Conservation (phyloP, 2,888 invertebrate genomes). For the Cheilosia pagana region DNA sequence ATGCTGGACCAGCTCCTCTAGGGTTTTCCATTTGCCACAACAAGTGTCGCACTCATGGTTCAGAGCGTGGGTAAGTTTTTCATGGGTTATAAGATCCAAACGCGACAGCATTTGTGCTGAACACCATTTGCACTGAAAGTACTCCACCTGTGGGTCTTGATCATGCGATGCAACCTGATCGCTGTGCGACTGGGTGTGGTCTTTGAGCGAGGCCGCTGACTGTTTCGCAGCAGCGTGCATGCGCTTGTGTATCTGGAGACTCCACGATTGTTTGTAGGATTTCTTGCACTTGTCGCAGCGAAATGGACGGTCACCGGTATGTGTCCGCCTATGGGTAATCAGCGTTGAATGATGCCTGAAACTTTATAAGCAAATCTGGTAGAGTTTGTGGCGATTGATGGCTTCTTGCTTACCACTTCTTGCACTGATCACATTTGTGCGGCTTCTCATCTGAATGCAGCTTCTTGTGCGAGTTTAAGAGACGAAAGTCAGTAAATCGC, state of each 20-base stretch:
- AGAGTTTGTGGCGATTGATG: background rate
- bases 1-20: constrained; percentile 39
- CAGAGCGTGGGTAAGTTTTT: constrained; percentile 41
- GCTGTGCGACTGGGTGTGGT: constrained; percentile 37
- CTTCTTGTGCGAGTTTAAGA: constrained; percentile 40
- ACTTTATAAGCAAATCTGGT: background rate
- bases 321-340: constrained; percentile 17
- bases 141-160: background rate
- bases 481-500: constrained; percentile 32
- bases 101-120: constrained; percentile 24
- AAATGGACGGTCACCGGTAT: constrained; percentile 13
- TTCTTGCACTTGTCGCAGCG: constrained; percentile 55
- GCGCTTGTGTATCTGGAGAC: constrained; percentile 30
- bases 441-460: constrained; percentile 8
- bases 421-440: constrained; percentile 21
- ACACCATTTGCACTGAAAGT: constrained; percentile 50
- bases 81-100: constrained; percentile 46
- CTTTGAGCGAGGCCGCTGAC: constrained; percentile 8
- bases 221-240: background rate
- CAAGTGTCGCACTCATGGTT: constrained; percentile 45
- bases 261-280: constrained; percentile 38
- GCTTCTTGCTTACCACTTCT: constrained; percentile 9
- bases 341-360: constrained; percentile 44
- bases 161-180: constrained; percentile 2
- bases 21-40: constrained; percentile 51